These are phyloP conservation scores for Pantherophis alleghaniensis DNA, from an alignment of 2,797 vertebrate species.

Conservation along the genomic window DNA sequence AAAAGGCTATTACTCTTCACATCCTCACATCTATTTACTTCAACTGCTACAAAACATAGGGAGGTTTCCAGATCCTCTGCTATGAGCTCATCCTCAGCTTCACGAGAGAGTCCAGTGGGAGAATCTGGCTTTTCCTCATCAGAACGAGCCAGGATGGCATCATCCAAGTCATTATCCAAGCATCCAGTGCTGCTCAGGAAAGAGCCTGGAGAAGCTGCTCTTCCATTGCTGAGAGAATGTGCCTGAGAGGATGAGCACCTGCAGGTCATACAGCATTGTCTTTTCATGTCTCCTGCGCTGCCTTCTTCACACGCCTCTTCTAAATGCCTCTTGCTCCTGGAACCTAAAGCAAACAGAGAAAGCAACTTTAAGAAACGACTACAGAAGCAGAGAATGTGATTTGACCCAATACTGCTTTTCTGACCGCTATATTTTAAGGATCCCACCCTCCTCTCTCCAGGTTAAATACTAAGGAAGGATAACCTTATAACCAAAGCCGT, in stretches of 20 bases:
- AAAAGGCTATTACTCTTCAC: constrained; percentile 11
- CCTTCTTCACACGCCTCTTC: constrained; percentile 36
- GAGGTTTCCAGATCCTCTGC: constrained; percentile 47
- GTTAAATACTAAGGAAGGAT: constrained; percentile 42
- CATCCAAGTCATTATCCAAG: constrained; percentile 54
- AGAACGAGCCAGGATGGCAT: constrained; percentile 63
- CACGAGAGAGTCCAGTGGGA: constrained; percentile 63
- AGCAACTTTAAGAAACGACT: constrained; percentile 7
- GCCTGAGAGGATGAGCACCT: constrained; percentile 37
- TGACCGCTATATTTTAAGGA: background rate
- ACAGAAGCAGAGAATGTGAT: background rate
- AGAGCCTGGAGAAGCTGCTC: background rate
- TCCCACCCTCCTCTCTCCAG: constrained; percentile 15
- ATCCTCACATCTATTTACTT: background rate
- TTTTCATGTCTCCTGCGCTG: constrained; percentile 32
- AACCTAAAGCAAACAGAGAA: constrained; percentile 1
- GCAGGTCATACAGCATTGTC: background rate
- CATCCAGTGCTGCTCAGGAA: constrained; percentile 28
- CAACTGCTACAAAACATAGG: background rate
- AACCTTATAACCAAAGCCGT: background rate
- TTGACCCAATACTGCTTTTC: constrained; percentile 44
- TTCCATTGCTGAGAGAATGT: constrained; percentile 21
- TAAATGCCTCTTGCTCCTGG: constrained; percentile 40
- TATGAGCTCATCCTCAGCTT: constrained; percentile 70
- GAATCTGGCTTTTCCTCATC: constrained; percentile 60